phyloP scores from a whole-genome alignment of 2,888 invertebrate species.

The Drosophila niveifrons region DNA sequence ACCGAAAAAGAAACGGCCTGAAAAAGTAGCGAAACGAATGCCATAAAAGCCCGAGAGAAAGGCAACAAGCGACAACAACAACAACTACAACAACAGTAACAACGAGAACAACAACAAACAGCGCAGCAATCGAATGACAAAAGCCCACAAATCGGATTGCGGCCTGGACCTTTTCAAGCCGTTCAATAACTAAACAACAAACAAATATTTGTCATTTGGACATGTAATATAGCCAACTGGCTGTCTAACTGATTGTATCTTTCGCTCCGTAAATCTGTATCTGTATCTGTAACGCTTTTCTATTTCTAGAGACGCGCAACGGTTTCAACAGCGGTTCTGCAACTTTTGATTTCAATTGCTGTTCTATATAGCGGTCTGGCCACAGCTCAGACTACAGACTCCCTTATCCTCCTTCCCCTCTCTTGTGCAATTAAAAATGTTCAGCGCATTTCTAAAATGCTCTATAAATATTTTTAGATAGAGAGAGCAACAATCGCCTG shows the following conservation, averaged over 20 bases:
- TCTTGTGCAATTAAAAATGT: constrained; percentile 48
- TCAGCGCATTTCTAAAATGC: constrained; percentile 29
- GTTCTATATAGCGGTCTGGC: constrained; percentile 62
- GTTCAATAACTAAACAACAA: constrained; percentile 71
- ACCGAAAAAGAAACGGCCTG: constrained; percentile 65
- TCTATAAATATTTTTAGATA: constrained; percentile 7
- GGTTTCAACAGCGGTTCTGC: constrained; percentile 55
- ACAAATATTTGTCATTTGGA: constrained; percentile 72
- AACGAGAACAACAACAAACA: constrained; percentile 40
- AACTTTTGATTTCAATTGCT: constrained; percentile 71
- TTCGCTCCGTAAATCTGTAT: constrained; percentile 16
- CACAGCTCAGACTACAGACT: not conserved
- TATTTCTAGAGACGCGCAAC: constrained; percentile 42
- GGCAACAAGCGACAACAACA: constrained; percentile 55
- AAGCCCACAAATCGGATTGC: constrained; percentile 81
- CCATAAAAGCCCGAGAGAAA: constrained; percentile 72
- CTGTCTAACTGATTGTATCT: constrained; percentile 46
- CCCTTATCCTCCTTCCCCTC: not conserved
- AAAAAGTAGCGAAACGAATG: constrained; percentile 77
- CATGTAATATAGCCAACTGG: constrained; percentile 61
- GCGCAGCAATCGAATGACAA: constrained; percentile 70
- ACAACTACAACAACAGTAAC: constrained; percentile 23
- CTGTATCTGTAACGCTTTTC: constrained; percentile 34
- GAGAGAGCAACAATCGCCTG: not conserved
- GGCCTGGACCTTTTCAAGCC: constrained; percentile 67